Base-by-base conservation (phyloP, 2,888 invertebrate species). In the Smittia sp. region DNA sequence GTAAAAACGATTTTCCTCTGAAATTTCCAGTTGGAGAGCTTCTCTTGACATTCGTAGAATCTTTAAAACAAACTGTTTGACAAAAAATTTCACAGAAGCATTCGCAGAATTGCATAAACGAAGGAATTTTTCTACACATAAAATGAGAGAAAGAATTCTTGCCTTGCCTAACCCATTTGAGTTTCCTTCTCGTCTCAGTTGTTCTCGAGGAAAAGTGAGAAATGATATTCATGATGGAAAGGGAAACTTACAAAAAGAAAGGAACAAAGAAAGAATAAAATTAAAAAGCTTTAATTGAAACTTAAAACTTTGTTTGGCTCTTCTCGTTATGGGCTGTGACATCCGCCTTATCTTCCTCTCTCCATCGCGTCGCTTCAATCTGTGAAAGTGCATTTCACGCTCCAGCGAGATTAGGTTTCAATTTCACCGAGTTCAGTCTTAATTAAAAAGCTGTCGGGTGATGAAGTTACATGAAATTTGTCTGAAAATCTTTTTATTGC, bases 221-320 rank as follows among this genome's bases (percentile, higher is more conserved):
- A 54, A 52, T 69, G 69, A 69, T 20, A 54, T 69, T 58, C 58
- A 18, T 58, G 11, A 15, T 58, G 58, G 58, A 58, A 58, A 1
- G 58, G 11, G 22, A 58, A 22, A 15, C 52, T 46, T 46, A 46
- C 52, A 58, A 58, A 7, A 20, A 58, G 18, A 58, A 22, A 18
- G 58, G 22, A 18, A 58, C 58, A 58, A 58, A 58, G 20, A 69
- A 54, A 69, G 32, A 54, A 27, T 22, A 63, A 63, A 63, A 27
- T 63, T 63, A 52, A 52, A 68, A 68, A 69, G 69, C 69, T 69
- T 69, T 69, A 69, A 69, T 54, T 54, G 54, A 69, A 69, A 69
- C 24, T 27, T 25, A 52, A 69, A 20, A 52, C 13, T 41, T 68
- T 68, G 13, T 20, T 27, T 52, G 24, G 20, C 18, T 15, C 22